Evolutionary conservation across 2,797 vertebrate species (phyloP).

Genomic region (Phyllotis vaccarum): DNA sequence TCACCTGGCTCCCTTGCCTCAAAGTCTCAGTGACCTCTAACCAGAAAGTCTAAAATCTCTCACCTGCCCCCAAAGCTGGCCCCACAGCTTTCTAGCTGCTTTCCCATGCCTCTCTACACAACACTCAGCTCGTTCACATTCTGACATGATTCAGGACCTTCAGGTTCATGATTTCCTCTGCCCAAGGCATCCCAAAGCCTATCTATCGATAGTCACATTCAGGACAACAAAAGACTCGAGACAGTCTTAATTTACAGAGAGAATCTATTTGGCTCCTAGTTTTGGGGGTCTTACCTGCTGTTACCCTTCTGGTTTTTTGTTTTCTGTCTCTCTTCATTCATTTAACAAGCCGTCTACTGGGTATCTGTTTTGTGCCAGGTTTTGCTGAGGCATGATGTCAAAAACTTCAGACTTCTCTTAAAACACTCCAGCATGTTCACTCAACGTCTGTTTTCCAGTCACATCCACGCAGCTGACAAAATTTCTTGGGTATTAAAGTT

Average conservation of each 20-base stretch:
- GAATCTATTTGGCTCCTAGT: background rate
- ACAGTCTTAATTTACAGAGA: background rate
- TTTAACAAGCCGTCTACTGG: background rate
- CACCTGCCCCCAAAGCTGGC: too few species aligned
- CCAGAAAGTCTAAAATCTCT: background rate
- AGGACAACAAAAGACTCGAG: background rate
- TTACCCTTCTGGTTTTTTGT: background rate
- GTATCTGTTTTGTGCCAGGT: background rate
- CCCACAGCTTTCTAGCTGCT: background rate
- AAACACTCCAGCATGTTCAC: background rate
- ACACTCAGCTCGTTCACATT: background rate
- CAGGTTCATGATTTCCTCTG: background rate
- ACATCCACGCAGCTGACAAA: background rate
- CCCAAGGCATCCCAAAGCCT: background rate
- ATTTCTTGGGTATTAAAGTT: background rate
- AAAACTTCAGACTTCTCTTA: background rate
- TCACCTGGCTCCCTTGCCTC: background rate
- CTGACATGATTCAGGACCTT: background rate
- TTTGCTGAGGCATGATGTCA: background rate
- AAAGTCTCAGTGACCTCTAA: background rate
- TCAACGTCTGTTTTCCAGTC: background rate
- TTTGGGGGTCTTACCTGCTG: background rate
- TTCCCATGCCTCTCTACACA: background rate
- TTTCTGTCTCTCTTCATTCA: background rate
- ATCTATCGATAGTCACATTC: background rate